Conservation (phyloP, 2,888 invertebrate genomes). For the Nomada flava region DNA sequence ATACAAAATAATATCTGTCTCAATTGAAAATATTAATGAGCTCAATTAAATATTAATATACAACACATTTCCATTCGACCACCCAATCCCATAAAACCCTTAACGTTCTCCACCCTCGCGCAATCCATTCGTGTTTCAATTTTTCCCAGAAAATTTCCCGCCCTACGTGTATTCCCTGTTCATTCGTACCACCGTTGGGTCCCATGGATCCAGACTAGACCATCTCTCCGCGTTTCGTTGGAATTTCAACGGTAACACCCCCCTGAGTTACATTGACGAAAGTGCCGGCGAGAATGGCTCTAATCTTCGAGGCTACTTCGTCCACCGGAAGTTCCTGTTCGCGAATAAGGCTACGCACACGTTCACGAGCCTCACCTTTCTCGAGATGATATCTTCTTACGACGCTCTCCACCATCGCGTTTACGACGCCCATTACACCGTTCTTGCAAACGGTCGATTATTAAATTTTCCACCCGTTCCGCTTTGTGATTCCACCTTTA, state of each 20-base stretch:
- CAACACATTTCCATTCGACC: no score
- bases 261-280: conserved; percentile 54
- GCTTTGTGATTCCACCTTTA: not conserved
- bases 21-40: no score
- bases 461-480: conserved; percentile 57
- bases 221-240: conserved; percentile 42
- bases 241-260: conserved; percentile 73
- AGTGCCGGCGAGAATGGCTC: conserved; percentile 57
- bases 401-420: conserved; percentile 31
- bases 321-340: not conserved
- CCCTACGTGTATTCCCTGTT: not conserved
- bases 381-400: conserved; percentile 53
- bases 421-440: conserved; percentile 51
- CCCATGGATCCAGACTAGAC: conserved; percentile 3
- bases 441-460: conserved; percentile 54
- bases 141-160: not conserved
- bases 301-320: conserved; percentile 62
- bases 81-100: no score
- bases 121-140: no score
- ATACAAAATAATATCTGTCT: no score
- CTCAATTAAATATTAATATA: no score
- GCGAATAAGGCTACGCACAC: conserved; percentile 25
- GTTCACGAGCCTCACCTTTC: conserved; percentile 3
- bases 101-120: no score
- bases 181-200: not conserved